These are phyloP conservation scores for Ptilodon capucinus DNA, from an alignment of 2,888 invertebrate species.

Conservation along the genomic window DNA sequence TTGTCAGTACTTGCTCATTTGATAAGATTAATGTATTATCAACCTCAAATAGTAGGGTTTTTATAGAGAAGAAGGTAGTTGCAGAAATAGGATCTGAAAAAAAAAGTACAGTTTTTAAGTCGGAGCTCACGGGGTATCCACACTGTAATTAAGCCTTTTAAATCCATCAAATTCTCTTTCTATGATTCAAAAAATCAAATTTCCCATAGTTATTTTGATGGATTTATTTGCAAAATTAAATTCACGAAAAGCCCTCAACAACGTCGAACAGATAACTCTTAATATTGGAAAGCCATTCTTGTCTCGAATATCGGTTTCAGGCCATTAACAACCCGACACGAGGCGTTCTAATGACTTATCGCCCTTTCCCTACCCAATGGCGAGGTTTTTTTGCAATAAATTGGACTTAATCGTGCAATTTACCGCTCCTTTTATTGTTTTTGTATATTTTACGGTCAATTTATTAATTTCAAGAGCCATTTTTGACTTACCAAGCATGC, in stretches of 20 bases:
- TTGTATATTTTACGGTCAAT: slow-evolving; percentile 10
- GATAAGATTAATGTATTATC: too few species aligned
- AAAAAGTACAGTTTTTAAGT: too few species aligned
- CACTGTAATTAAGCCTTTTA: too few species aligned
- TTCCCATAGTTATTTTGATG: background rate
- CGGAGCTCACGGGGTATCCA: too few species aligned
- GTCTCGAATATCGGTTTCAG: slow-evolving; percentile 23
- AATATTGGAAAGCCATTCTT: slow-evolving; percentile 35
- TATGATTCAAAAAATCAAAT: too few species aligned
- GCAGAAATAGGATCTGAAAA: too few species aligned
- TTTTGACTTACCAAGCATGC: too few species aligned
- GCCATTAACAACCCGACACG: slow-evolving; percentile 21
- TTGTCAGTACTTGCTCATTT: too few species aligned
- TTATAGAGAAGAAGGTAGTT: too few species aligned
- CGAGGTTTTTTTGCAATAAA: slow-evolving; percentile 27
- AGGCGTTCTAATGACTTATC: slow-evolving; percentile 26
- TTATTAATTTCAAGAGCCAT: slow-evolving; percentile 19
- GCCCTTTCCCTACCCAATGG: slow-evolving; percentile 4
- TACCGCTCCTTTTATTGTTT: slow-evolving; percentile 9
- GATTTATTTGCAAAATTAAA: background rate
- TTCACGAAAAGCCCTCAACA: background rate
- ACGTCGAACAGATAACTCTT: slow-evolving; percentile 4
- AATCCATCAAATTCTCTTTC: too few species aligned
- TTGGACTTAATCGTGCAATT: slow-evolving; percentile 23
- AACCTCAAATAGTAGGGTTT: too few species aligned